Evolutionary conservation across 2,113 vertebrate species (phyloP).

Genomic region (Spilogale gracilis): DNA sequence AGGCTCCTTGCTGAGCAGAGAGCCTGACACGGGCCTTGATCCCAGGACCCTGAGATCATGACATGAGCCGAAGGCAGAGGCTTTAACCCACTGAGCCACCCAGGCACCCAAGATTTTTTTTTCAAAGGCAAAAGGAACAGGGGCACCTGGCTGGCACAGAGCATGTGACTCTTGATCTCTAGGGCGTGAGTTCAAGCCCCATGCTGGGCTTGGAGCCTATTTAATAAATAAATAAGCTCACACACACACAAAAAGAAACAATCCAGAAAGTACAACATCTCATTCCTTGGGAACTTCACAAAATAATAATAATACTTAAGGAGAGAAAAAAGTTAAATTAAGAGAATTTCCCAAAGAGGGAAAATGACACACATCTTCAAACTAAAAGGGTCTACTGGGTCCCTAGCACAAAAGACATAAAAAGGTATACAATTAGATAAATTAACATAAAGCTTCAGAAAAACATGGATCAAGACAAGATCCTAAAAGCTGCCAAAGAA

Average conservation of each 20-base stretch:
- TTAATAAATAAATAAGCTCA: neutral
- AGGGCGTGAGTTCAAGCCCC: neutral
- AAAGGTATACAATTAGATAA: neutral
- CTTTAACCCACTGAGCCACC: too few species aligned
- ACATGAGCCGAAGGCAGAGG: too few species aligned
- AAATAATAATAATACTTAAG: neutral
- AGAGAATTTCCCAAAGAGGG: conserved; percentile 12
- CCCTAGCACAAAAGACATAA: neutral
- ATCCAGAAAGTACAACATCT: neutral
- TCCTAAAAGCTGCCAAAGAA: neutral
- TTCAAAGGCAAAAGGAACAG: neutral
- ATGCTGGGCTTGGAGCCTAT: neutral
- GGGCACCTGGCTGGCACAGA: neutral
- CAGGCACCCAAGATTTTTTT: too few species aligned
- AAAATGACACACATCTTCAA: neutral
- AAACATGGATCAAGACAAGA: neutral
- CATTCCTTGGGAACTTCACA: neutral
- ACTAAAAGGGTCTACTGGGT: neutral
- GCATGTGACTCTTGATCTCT: neutral
- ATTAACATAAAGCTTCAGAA: neutral
- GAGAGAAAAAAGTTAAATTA: neutral
- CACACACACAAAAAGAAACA: neutral
- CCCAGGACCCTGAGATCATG: too few species aligned
- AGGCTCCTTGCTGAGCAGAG: too few species aligned
- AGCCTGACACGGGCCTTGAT: too few species aligned